Evolutionary conservation across 1,140 invertebrate species (phyloP), one percentile per base, ranked within the genome.

Genomic region (Macrostomum lignano): DNA sequence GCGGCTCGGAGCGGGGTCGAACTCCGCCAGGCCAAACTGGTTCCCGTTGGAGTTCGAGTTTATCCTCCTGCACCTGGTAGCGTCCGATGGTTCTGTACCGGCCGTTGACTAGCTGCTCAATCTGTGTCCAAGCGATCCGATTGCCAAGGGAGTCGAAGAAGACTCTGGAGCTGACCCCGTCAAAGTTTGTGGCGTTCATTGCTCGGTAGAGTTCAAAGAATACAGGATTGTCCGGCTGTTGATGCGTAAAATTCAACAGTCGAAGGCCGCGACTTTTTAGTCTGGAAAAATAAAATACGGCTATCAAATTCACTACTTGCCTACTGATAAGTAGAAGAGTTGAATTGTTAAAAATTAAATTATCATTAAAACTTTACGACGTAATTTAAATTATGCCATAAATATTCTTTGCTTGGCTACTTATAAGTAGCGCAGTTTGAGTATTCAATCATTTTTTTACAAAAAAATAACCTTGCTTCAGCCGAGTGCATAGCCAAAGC

Each of bases 401-500:
- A n/a, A n/a, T n/a, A n/a, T n/a, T n/a, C n/a, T n/a, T n/a, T n/a
- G n/a, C n/a, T n/a, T n/a, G n/a, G n/a, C n/a, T n/a, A n/a, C n/a
- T n/a, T n/a, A n/a, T n/a, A n/a, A n/a, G n/a, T n/a, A n/a, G n/a
- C n/a, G n/a, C n/a, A n/a, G n/a, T n/a, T n/a, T n/a, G n/a, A n/a
- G n/a, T n/a, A n/a, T n/a, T n/a, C n/a, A n/a, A n/a, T n/a, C n/a
- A n/a, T n/a, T 10, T 36, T 28, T 20, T 11, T 22, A 3, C 10
- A n/a, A n/a, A n/a, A 14, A 20, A 21, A 34, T 28, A 36, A 54
- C 51, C 38, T 45, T n/a, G 36, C 39, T n/a, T 42, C 40, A 3
- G 82, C 84, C 54, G 79, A 82, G 56, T 96, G 93, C 40, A 98
- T 76, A 10, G 88, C 88, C 45, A 91, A 61, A 23, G 82, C 82